Base-by-base conservation (phyloP, 2,888 invertebrate species). In the Erebia aethiops region DNA sequence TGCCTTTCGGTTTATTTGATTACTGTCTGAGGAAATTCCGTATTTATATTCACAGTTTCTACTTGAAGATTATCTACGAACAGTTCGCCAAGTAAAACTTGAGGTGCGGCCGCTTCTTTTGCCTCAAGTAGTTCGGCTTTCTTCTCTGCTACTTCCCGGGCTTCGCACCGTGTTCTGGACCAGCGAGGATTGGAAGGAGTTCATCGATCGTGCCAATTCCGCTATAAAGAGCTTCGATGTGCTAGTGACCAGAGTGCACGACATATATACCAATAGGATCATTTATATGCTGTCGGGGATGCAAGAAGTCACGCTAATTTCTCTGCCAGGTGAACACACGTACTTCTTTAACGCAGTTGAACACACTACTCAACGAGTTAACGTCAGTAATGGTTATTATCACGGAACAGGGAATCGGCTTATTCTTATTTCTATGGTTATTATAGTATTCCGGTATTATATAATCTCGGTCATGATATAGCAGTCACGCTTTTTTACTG, bases 91-190 rank as follows among this genome's bases (percentile, higher is more conserved):
- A 46, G 97, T 98, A 0, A 97, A 98, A 82, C 89, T 96, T 60
- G 98, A 98, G 90, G 97, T 98, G 16, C 95, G 98, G n/a, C 97
- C 98, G 26, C 92, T 99, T 66, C 96, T 99, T 84, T 94, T 98
- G 49, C 98, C 98, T 0, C 98, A 98, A 92, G 94, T 98, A 74
- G 96, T 97, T 41, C 95, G 96, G 35, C 94, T 99, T 14, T 97
- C 98, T 2, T 96, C 96, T 11, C 95, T 97, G 76, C 91, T 99
- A 35, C 95, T 96, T 69, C 98, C 98, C 0, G 98, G 97, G 0
- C 89, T 98, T 43, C 95, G 95, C 26, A 94, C 95, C 13, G 95
- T 98, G 14, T 96, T 96, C 49, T 99, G 99, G 99, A 98, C 98
- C 1, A 96, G 97, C 73, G 94, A 96, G 16, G 95, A 96, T 76